Conservation (phyloP, 2,888 invertebrate genomes). For the Lathronympha strigana region DNA sequence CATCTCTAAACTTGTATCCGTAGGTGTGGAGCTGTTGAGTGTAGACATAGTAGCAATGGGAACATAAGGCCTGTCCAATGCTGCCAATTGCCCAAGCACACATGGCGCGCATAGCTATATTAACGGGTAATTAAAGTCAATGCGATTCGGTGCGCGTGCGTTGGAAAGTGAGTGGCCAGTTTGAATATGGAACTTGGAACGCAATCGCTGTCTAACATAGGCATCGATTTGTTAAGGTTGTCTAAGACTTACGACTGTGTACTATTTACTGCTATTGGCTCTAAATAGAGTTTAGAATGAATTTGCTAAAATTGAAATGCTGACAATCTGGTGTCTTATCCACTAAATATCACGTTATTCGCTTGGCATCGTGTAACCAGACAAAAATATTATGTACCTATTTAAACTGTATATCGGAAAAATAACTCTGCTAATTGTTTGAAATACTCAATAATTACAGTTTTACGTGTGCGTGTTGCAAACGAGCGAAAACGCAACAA, state of each 20-base stretch:
- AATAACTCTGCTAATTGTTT: not conserved
- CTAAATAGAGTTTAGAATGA: too few species aligned
- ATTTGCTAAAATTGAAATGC: too few species aligned
- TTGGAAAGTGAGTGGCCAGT: slow-evolving; percentile 74
- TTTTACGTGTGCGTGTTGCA: slow-evolving; percentile 1
- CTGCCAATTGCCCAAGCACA: slow-evolving; percentile 37
- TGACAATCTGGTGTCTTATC: too few species aligned
- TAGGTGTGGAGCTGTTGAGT: too few species aligned
- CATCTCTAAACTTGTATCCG: too few species aligned
- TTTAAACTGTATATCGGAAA: not conserved
- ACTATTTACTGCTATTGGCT: too few species aligned
- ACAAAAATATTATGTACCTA: too few species aligned
- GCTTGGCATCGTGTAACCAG: too few species aligned
- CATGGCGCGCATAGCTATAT: slow-evolving; percentile 39
- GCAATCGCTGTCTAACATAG: slow-evolving; percentile 48
- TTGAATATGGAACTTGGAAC: slow-evolving; percentile 71
- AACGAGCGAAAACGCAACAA: slow-evolving; percentile 4
- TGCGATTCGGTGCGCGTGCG: slow-evolving; percentile 65
- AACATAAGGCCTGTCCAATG: not conserved
- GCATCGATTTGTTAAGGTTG: slow-evolving; percentile 41
- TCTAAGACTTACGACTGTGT: not conserved
- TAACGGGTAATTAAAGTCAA: slow-evolving; percentile 63
- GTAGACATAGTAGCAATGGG: too few species aligned
- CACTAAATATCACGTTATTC: too few species aligned
- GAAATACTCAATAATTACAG: not conserved